phyloP scores from a whole-genome alignment of 2,888 invertebrate species.

The Apocheima hispidaria region DNA sequence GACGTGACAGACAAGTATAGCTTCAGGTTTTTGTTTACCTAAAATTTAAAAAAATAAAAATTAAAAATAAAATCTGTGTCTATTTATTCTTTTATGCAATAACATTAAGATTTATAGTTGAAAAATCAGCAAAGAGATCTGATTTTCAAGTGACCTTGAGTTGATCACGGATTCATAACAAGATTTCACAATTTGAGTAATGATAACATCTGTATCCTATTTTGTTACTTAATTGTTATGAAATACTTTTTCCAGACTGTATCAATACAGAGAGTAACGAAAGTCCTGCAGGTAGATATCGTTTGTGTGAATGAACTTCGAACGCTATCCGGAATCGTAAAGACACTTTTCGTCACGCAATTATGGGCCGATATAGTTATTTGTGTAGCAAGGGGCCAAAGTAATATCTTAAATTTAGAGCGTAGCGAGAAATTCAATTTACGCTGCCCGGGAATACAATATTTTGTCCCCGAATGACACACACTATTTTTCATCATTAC shows the following conservation, averaged over 20 bases:
- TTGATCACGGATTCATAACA: not conserved
- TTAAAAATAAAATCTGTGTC: not conserved
- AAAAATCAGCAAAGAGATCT: conserved; percentile 2
- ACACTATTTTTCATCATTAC: too few relatives aligned
- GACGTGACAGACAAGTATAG: not conserved
- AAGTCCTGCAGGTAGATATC: too few relatives aligned
- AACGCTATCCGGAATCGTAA: conserved; percentile 1
- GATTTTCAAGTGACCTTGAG: conserved; percentile 11
- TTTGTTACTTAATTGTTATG: not conserved
- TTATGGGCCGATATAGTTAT: not conserved
- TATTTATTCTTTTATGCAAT: conserved; percentile 4
- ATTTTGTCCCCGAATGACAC: too few relatives aligned
- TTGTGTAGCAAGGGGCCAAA: too few relatives aligned
- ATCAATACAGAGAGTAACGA: not conserved
- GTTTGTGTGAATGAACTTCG: conserved; percentile 14
- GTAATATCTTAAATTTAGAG: too few relatives aligned
- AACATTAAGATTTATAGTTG: not conserved
- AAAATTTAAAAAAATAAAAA: not conserved
- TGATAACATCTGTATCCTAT: not conserved
- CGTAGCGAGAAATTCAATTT: too few relatives aligned
- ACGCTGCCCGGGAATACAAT: too few relatives aligned
- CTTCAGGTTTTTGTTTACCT: too few relatives aligned
- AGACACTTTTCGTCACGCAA: conserved; percentile 5
- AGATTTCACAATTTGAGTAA: conserved; percentile 6
- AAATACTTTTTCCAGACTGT: not conserved